Evolutionary conservation across 2,888 invertebrate species (phyloP), one percentile per base, ranked within the genome.

Genomic region (Acholoe squamosa): DNA sequence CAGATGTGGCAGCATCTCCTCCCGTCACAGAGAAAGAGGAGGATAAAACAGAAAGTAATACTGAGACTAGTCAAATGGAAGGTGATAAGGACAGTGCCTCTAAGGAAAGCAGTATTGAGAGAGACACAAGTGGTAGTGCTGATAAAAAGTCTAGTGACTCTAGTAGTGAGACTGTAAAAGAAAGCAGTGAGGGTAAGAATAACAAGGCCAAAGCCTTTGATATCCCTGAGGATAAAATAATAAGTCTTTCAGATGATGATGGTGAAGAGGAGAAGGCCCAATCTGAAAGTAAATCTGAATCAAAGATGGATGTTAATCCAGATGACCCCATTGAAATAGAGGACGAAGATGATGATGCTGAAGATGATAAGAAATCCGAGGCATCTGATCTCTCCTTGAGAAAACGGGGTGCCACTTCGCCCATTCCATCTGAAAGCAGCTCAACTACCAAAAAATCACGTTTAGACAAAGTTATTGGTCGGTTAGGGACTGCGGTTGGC

Each of bases 381-480:
- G 22, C 16, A 3, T 71, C 71, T 14, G 71, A 71, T 28, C 14
- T 25, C 1, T 71, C 80, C 0, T 34, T 12, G n/a, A 33, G 80
- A 5, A 80, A 80, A 43, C 33, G 80, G 1, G 43, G 43, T 19
- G 80, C 80, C 7, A 16, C 80, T 16, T 80, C 80, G 22, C 80
- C 80, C n/a, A 25, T 43, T 16, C 80, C 80, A 7, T 80, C 80
- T 0, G 43, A 80, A 3, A 43, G 12, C 16, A 80, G 80, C 25
- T 80, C 80, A n/a, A 76, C 25, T 1, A 80, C 80, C 22, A 80
- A 80, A 22, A 80, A 80, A n/a, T 80, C 80, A 19, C 80, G 80
- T 3, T 80, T 80, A 25, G 80, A 80, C 43, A 80, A 80, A 19
- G 80, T 80, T 0, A 80, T 80, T 22, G 80, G 80, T 19, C 80